These are phyloP conservation scores for Lithodes maja DNA, from an alignment of 2,888 invertebrate species.

Conservation along the genomic window DNA sequence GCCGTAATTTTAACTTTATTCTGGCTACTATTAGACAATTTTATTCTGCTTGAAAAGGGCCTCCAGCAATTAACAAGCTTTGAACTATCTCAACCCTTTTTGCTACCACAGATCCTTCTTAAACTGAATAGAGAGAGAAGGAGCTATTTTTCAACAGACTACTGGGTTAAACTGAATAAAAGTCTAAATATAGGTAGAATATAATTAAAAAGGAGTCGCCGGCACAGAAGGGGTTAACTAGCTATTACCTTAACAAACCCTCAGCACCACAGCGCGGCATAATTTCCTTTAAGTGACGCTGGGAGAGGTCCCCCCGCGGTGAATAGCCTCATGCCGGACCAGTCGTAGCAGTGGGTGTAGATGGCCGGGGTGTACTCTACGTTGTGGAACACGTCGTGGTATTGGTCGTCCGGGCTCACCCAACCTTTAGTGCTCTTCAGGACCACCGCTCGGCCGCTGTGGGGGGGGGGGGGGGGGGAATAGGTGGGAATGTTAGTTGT, in stretches of 20 bases:
- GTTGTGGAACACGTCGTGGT: slow-evolving; percentile 80
- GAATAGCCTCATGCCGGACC: slow-evolving; percentile 92
- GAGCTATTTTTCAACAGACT: neutral
- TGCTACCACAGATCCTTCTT: no score
- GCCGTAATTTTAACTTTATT: no score
- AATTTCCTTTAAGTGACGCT: slow-evolving; percentile 93
- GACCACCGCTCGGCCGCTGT: slow-evolving; percentile 85
- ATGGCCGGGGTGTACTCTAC: slow-evolving; percentile 94
- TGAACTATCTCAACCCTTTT: no score
- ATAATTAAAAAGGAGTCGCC: no score
- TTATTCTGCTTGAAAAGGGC: no score
- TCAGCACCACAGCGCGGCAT: slow-evolving; percentile 88
- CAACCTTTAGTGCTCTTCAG: slow-evolving; percentile 91
- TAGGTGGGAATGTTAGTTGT: no score
- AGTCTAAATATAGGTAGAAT: no score
- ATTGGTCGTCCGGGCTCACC: slow-evolving; percentile 80
- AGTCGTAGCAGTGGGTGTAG: slow-evolving; percentile 97
- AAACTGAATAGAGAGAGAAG: no score
- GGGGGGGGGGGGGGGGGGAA: no score
- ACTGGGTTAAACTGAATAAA: neutral
- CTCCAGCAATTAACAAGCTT: no score
- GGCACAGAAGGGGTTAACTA: no score
- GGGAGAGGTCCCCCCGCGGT: slow-evolving; percentile 96
- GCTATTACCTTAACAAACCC: neutral
- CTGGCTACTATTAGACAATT: no score